Evolutionary conservation across 2,797 vertebrate genomes (phyloP), one percentile per base, ranked within the genome.

Genomic region (Sebastes steindachneri): DNA sequence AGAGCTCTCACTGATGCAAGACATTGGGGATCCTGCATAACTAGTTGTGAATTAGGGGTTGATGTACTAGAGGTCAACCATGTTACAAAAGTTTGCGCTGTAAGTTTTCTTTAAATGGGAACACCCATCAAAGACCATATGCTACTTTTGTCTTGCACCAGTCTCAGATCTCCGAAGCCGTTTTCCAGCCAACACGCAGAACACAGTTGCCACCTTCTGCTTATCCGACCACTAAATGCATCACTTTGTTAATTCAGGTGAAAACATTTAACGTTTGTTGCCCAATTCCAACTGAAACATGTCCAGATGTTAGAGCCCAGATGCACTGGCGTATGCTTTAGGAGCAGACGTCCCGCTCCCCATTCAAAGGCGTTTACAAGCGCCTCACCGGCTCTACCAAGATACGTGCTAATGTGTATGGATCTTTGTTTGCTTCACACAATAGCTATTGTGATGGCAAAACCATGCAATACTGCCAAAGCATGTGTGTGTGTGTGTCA

Each of bases 291-390:
- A 75, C 81, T 35, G 74, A 90, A 84, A 54, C 3, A 1, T 17
- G 57, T 82, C 88, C 94, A 95, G 92, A 91, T 95, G 93, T 91
- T 92, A 45, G 60, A 65, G 68, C 66, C 89, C 91, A 94, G 89
- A 91, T 95, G 88, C 57, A 75, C 77, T 62, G 84, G 58, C 53
- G 67, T 75, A 73, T 85, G 81, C 64, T 82, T 83, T 29, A 37
- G 59, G 77, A 84, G 73, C 83, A 79, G 78, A 88, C 68, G 1
- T 65, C 66, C 51, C 14, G 3, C 53, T 63, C 19, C 23, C 41
- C n/a, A 73, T 77, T 84, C 69, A 79, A 79, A 74, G 28, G 35
- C 9, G 8, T 71, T 74, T 68, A 64, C 35, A 53, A 54, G 60
- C 72, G 54, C 72, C 70, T 55, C 83, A 63, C 29, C 75, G 84